Percentiles rank a stretch among this genome's conserved stretches.
Evolutionary conservation across 2,888 invertebrate species (phyloP).

Genomic region (Hemicrepidius hirtus): DNA sequence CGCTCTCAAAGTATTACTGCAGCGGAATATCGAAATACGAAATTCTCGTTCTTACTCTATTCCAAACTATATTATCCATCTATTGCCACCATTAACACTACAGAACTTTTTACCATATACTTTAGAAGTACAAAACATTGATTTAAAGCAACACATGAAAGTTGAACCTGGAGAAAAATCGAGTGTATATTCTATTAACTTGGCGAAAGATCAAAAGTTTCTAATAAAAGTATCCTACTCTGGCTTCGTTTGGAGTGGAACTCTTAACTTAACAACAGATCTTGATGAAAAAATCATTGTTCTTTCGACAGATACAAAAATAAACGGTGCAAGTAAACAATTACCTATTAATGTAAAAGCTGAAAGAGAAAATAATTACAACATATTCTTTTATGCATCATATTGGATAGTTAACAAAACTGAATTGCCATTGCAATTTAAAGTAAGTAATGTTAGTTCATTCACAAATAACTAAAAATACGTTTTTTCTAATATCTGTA

Average conservation of each 20-base stretch:
- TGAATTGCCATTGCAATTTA: conserved; percentile 86
- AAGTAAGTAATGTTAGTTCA: conserved; percentile 78
- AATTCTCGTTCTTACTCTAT: conserved; percentile 70
- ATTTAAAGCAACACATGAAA: conserved; percentile 73
- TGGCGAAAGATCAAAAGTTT: conserved; percentile 75
- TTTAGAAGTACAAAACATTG: conserved; percentile 75
- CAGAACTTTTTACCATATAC: conserved; percentile 87
- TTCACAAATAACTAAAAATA: no score
- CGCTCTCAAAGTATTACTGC: conserved; percentile 77
- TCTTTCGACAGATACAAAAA: conserved; percentile 77
- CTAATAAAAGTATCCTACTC: conserved; percentile 77
- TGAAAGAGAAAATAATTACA: conserved; percentile 78
- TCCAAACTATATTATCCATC: conserved; percentile 82
- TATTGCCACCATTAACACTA: conserved; percentile 84
- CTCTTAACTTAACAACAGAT: conserved; percentile 79
- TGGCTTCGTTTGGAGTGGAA: conserved; percentile 82
- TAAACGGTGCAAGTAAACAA: conserved; percentile 78
- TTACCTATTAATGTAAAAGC: conserved; percentile 81
- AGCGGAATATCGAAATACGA: conserved; percentile 64
- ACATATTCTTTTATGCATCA: conserved; percentile 83
- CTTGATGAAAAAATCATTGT: conserved; percentile 74
- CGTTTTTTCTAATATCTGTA: no score
- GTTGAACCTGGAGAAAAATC: conserved; percentile 84
- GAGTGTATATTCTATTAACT: conserved; percentile 80
- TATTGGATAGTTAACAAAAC: conserved; percentile 95